These are phyloP conservation scores for Polypterus senegalus DNA, from an alignment of 2,113 vertebrate species.

Conservation along the genomic window DNA sequence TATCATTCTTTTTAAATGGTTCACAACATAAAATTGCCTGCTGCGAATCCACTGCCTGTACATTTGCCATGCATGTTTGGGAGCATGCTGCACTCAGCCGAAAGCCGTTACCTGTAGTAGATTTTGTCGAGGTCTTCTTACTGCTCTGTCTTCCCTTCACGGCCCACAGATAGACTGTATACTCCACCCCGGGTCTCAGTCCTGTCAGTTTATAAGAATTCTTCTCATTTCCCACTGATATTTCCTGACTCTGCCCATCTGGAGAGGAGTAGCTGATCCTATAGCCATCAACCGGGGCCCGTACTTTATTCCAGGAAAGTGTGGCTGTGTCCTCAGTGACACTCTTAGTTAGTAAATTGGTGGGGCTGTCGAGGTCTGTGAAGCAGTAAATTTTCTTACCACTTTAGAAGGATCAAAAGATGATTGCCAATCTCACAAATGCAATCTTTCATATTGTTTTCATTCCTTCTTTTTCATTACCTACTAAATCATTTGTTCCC, in stretches of 20 bases:
- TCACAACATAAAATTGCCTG: no score
- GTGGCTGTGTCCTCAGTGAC: constrained; percentile 32
- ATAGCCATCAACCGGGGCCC: constrained; percentile 32
- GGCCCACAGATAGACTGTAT: constrained; percentile 31
- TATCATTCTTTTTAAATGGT: not conserved
- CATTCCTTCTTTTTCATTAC: no score
- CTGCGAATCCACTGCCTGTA: not conserved
- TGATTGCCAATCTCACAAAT: no score
- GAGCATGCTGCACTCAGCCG: not conserved
- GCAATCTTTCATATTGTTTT: no score
- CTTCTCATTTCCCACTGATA: constrained; percentile 25
- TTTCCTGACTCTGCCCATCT: constrained; percentile 23
- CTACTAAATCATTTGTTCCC: no score
- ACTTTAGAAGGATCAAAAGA: no score
- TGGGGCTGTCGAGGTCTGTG: constrained; percentile 32
- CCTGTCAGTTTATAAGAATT: constrained; percentile 10
- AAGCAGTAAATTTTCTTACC: not conserved
- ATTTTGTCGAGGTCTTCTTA: constrained; percentile 21
- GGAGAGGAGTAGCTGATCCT: constrained; percentile 29
- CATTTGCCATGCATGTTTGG: not conserved
- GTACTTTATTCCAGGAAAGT: constrained; percentile 30
- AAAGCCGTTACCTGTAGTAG: constrained; percentile 27
- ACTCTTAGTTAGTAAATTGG: constrained; percentile 12
- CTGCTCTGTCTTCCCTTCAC: constrained; percentile 32
- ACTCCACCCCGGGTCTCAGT: constrained; percentile 39